Evolutionary conservation across 2,888 invertebrate species (phyloP), one percentile per base, ranked within the genome.

Genomic region (Danaus chrysippus): DNA sequence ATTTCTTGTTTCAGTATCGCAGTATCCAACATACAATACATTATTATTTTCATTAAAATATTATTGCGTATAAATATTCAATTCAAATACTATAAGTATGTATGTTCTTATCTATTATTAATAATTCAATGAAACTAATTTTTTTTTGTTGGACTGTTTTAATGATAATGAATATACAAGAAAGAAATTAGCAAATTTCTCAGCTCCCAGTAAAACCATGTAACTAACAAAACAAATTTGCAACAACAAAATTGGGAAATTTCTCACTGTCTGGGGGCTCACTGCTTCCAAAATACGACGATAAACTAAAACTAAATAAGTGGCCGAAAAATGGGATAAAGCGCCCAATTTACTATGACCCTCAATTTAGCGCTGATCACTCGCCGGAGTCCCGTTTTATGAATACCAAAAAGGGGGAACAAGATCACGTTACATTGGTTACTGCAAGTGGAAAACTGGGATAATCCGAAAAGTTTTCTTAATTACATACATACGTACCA

Each of bases 391-490:
- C 58, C 63, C 34, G 54, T 41, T 61, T 65, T 61, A 58, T 66
- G 62, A 65, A 68, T 65, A 60, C 56, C 55, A 61, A 63, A 70
- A 68, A 68, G 72, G 74, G 73, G 70, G 70, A 64, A 66, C 65
- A 44, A 70, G 79, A 17, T 71, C 83, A 69, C 46, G 59, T 63
- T 73, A 71, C 15, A 65, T 49, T 78, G 84, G 86, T 63, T 70
- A 71, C 71, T 70, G 71, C 76, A 76, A 76, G 78, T 83, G 81
- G 86, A 85, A 88, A 88, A 88, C 86, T 82, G 79, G 77, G 80
- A 83, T 90, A 90, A 90, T 89, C 84, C 81, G 79, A 86, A 90
- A 90, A 90, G 79, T 90, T 90, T 85, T 80, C 82, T 81, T 90
- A 90, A 90, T 90, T 89, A 87, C 82, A 79, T 83, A 81, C 80